Base-by-base conservation (phyloP, 2,888 invertebrate species). In the Caradrina clavipalpis region DNA sequence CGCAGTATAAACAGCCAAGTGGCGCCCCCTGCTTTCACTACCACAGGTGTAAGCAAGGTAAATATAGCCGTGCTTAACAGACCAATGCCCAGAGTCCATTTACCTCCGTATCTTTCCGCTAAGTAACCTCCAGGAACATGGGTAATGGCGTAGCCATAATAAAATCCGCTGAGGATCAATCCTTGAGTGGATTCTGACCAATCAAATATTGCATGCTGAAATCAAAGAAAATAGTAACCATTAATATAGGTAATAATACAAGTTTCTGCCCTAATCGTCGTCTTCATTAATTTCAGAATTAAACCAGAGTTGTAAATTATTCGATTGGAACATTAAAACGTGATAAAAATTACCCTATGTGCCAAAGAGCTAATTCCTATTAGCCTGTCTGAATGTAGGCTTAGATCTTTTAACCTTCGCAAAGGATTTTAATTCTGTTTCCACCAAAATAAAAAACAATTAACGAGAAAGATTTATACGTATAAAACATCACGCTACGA, bases 121-220 rank as follows among this genome's bases (percentile, higher is more conserved):
- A 98, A 91, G 85, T 98, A 96, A 55, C 98, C 98, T 35, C 98
- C 98, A 0, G 98, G 98, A 62, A 98, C 92, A 85, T 98, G 98
- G 0, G 98, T 98, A n/a, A 98, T 90, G 4, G 98, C 97, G 90
- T 98, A 98, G 1, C 98, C 98, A 95, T 98, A 98, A 92, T 98
- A 98, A 92, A 98, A 98, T 0, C 97, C 97, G 57, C 98, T 97
- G 3, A 98, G 94, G 61, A 98, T 98, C 22, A 98, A 88, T 0
- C 98, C 98, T 95, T 98, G 97, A 11, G 97, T 96, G n/a, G 96
- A 93, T 87, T 97, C 97, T n/a, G 96, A 96, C 98, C 98, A 98
- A 22, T 97, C 96, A 86, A 97, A 97, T 66, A 95, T 95, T n/a
- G 95, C 95, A 69, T 94, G 87, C 93, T 92, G 91, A 78, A 94